A percentile compares a stretch with the other conserved stretches of the same genome.
Evolutionary conservation across 2,797 vertebrate species (phyloP).

Genomic region (Spea hammondii): DNA sequence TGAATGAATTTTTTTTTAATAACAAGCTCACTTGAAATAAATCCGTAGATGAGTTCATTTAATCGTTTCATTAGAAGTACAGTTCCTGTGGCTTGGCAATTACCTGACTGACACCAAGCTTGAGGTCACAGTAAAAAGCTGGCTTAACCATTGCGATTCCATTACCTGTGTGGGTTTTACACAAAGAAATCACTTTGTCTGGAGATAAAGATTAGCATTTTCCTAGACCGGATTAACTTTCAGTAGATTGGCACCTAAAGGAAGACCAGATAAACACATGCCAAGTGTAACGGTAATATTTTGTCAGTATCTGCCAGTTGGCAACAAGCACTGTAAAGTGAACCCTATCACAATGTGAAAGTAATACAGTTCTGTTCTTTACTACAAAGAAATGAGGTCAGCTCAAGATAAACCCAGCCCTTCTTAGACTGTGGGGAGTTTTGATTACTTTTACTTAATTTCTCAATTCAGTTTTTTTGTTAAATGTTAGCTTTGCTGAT

Average conservation of each 20-base stretch:
- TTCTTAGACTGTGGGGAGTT: neutral
- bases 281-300: slow-evolving; percentile 47
- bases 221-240: slow-evolving; percentile 19
- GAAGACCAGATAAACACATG: slow-evolving; percentile 38
- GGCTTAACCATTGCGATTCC: neutral
- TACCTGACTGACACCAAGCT: slow-evolving; percentile 5
- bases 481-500: no score
- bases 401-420: neutral
- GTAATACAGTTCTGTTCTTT: slow-evolving; percentile 10
- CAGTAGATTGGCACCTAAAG: slow-evolving; percentile 43
- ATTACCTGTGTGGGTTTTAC: slow-evolving; percentile 7
- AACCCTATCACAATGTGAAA: slow-evolving; percentile 23
- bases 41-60: neutral
- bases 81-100: neutral
- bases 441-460: neutral
- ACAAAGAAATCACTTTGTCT: slow-evolving; percentile 34
- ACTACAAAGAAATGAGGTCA: neutral
- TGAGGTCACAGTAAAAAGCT: slow-evolving; percentile 6
- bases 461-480: no score
- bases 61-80: slow-evolving; percentile 7
- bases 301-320: slow-evolving; percentile 40
- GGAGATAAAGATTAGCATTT: slow-evolving; percentile 40
- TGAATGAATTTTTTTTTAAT: neutral
- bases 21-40: neutral
- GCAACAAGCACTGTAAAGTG: slow-evolving; percentile 30